Base-by-base conservation (phyloP, 2,888 invertebrate genomes). In the Sthenelais limicola region DNA sequence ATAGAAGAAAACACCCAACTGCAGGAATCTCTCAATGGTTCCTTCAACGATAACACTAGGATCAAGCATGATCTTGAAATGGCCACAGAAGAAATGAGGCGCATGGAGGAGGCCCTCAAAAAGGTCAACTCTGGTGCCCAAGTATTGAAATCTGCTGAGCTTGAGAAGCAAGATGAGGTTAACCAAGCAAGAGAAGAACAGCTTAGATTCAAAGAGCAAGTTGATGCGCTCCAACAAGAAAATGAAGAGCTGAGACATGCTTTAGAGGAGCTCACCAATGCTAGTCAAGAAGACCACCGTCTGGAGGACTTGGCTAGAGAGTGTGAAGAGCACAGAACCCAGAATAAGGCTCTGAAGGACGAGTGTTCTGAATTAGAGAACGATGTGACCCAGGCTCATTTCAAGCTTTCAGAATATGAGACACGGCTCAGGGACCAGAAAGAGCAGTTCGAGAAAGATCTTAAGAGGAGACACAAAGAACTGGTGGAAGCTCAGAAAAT, bases 41-140 rank as follows among this genome's bases (percentile, higher is more conserved):
- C 80, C 43, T 81, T 83, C 68, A 80, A 79, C 35, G 83, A 84
- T 58, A 82, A 80, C 43, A 75, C 75, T 32, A 75, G 79, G 9
- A 77, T 84, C 68, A 81, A 82, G 67, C 72, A 72, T n/a, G 81
- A 84, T 72, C 82, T 82, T 76, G 79, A 80, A 28, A 74, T 78
- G 21, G 78, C 80, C 28, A 77, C 77, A 38, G 73, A 72, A 48
- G 82, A 85, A 62, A 75, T 68, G 28, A n/a, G 5, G 1, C 26
- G 28, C 4, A 38, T 69, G 62, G 58, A 73, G 30, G 32, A 33
- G 3, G 69, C n/a, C 7, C 56, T 69, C n/a, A 21, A 43, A 12
- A 33, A 26, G 26, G 35, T 54, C 3, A 33, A 33, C 15, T 33
- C 26, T 9, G 67, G 67, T n/a, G 43, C 52, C 15, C 24, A 33